Evolutionary conservation across 2,888 invertebrate genomes (phyloP).

Genomic region (Chironomus riparius): DNA sequence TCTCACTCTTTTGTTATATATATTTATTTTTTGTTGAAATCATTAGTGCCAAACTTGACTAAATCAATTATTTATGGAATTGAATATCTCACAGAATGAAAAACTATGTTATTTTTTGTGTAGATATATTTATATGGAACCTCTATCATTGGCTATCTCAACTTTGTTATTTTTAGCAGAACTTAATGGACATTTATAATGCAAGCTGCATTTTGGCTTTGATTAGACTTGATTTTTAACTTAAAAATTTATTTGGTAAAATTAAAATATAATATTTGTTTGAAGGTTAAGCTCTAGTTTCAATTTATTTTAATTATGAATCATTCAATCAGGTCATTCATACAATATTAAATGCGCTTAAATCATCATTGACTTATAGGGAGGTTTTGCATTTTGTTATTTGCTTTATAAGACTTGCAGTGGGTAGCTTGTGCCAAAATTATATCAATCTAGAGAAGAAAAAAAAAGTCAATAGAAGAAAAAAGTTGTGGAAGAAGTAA

Average conservation of each 20-base stretch:
- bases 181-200: neutral
- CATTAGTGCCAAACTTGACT: neutral
- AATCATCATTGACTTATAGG: no score
- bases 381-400: neutral
- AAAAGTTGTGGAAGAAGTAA: neutral
- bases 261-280: no score
- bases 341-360: neutral
- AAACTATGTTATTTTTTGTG: neutral
- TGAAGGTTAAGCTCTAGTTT: no score
- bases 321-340: no score
- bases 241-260: no score
- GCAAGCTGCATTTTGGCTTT: neutral
- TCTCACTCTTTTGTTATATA: neutral
- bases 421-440: neutral
- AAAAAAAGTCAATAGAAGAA: neutral
- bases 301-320: no score
- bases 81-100: neutral
- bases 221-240: no score
- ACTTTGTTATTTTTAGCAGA: neutral
- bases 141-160: neutral
- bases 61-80: constrained; percentile 17
- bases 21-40: neutral
- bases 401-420: neutral
- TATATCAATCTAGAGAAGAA: neutral
- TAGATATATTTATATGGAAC: neutral